These are phyloP conservation scores for Caenorhabditis wallacei DNA, from an alignment of 2,888 invertebrate genomes.

Conservation along the genomic window DNA sequence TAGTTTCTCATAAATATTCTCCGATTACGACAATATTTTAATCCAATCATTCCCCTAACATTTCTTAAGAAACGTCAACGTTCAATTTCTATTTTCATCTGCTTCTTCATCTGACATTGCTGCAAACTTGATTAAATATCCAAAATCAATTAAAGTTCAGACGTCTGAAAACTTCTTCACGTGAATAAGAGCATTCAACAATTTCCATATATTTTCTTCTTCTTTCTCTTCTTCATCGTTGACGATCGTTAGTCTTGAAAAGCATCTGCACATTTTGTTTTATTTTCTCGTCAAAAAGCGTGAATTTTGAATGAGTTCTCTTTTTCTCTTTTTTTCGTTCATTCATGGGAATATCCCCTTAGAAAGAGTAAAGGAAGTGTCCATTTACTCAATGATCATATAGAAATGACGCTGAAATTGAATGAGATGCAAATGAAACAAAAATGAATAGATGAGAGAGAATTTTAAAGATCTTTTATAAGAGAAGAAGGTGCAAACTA, in stretches of 20 bases:
- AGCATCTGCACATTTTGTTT: not conserved
- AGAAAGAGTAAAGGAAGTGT: conserved; percentile 19
- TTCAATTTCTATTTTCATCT: not conserved
- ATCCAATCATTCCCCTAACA: not conserved
- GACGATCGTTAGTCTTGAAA: not conserved
- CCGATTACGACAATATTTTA: too few species aligned
- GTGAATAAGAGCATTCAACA: not conserved
- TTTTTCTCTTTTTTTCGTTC: not conserved
- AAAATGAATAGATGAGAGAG: not conserved
- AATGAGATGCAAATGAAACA: conserved; percentile 10
- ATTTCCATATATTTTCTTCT: not conserved
- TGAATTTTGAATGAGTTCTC: not conserved
- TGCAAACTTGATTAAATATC: not conserved
- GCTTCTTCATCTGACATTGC: not conserved
- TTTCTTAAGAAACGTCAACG: not conserved
- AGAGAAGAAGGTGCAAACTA: not conserved
- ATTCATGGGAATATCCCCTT: conserved; percentile 6
- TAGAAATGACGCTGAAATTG: conserved; percentile 3
- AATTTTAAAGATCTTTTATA: conserved; percentile 11
- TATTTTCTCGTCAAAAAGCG: not conserved
- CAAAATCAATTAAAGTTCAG: not conserved
- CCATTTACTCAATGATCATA: conserved; percentile 33
- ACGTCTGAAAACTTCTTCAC: not conserved
- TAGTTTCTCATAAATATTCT: too few species aligned
- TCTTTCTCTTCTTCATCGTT: not conserved